Percentiles rank a stretch among this genome's conserved stretches.
Evolutionary conservation across 2,797 vertebrate genomes (phyloP).

Genomic region (Sebastes trivittatus): DNA sequence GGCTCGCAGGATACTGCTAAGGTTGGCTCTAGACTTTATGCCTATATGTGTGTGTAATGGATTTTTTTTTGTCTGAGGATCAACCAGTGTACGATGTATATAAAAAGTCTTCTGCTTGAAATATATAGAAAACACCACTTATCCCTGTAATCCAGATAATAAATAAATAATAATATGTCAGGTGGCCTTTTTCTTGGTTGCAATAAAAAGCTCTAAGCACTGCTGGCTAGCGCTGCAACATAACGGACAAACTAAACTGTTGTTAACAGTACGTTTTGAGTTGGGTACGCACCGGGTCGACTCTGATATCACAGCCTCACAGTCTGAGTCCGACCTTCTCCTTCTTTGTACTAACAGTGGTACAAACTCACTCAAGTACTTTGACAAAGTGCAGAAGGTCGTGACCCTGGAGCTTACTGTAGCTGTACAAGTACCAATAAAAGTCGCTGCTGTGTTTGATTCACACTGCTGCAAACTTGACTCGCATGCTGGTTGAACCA

Average conservation of each 20-base stretch:
- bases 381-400: background rate
- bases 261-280: background rate
- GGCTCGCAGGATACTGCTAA: background rate
- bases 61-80: background rate
- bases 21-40: background rate
- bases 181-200: constrained; percentile 5
- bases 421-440: background rate
- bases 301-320: background rate
- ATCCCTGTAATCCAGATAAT: constrained; percentile 11
- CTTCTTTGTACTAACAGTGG: background rate
- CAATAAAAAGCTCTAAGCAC: constrained; percentile 16
- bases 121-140: constrained; percentile 4
- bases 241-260: background rate
- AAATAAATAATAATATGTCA: background rate
- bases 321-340: background rate
- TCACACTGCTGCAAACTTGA: background rate
- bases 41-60: background rate
- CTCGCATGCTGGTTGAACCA: background rate
- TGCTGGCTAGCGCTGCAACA: background rate
- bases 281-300: background rate
- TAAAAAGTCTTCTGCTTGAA: constrained; percentile 14
- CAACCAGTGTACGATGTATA: constrained; percentile 3
- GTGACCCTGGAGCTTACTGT: background rate
- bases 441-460: constrained; percentile 8
- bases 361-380: background rate